These are phyloP conservation scores for Lagodon rhomboides DNA, from an alignment of 2,797 vertebrate genomes.

Conservation along the genomic window DNA sequence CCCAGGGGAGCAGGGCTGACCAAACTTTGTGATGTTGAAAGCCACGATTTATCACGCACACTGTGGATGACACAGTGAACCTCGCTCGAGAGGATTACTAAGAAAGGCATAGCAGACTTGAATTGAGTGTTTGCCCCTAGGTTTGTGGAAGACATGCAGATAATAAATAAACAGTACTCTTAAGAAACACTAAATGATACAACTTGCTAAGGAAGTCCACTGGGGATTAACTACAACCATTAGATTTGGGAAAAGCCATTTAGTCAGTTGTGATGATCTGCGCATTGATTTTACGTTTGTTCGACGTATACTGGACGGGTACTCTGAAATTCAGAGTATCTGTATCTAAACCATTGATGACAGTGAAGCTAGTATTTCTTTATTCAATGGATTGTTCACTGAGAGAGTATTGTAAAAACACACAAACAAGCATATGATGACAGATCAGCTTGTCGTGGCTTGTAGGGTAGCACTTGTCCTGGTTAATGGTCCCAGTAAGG, in stretches of 20 bases:
- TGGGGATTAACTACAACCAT: too few relatives aligned
- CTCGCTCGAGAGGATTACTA: neutral
- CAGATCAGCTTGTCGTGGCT: neutral
- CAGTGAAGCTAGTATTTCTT: neutral
- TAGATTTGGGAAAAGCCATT: too few relatives aligned
- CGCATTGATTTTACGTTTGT: too few relatives aligned
- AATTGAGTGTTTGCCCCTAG: too few relatives aligned
- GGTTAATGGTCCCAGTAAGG: neutral
- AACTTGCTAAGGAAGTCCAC: too few relatives aligned
- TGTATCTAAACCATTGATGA: neutral
- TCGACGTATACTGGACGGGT: too few relatives aligned
- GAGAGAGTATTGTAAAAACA: neutral
- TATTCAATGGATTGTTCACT: neutral
- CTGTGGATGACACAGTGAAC: neutral
- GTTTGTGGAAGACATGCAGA: too few relatives aligned
- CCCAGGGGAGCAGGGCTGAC: constrained; percentile 5
- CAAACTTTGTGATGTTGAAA: constrained; percentile 44
- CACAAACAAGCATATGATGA: neutral
- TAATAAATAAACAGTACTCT: too few relatives aligned
- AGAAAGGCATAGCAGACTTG: neutral
- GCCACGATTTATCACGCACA: constrained; percentile 8
- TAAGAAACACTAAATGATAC: too few relatives aligned
- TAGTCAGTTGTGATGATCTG: too few relatives aligned
- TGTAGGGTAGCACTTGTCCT: neutral
- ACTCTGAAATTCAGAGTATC: neutral